phyloP scores from a whole-genome alignment of 2,113 vertebrate genomes.

The Mionectes macconnelli region DNA sequence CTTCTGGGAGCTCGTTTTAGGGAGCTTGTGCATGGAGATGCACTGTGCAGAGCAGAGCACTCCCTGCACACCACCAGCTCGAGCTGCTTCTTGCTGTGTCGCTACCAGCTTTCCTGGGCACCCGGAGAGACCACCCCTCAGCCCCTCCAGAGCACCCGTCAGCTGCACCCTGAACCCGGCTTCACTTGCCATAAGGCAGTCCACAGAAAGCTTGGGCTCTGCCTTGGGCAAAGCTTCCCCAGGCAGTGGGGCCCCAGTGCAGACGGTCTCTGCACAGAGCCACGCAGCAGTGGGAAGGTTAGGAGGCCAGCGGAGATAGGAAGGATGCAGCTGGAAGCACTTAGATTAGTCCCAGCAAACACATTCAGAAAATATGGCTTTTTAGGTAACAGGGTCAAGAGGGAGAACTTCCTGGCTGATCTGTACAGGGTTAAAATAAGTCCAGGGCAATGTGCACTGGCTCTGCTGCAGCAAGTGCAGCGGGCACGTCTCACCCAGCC shows the following conservation, averaged over 20 bases:
- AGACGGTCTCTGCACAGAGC: not conserved
- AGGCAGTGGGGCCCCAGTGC: not conserved
- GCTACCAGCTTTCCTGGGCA: not conserved
- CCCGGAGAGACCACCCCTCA: not conserved
- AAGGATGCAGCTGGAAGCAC: fast-evolving
- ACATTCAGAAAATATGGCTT: slow-evolving; percentile 62
- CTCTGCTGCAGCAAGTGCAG: not conserved
- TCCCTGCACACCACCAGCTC: not conserved
- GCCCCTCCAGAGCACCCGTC: not conserved
- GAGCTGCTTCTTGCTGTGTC: fast-evolving
- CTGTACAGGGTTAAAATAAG: not conserved
- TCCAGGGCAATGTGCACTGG: not conserved
- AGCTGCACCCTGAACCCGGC: not conserved
- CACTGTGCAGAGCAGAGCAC: not conserved
- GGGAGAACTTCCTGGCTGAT: not conserved
- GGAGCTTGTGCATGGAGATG: not conserved
- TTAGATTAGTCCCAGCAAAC: not conserved
- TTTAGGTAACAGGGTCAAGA: not conserved
- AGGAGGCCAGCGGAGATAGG: not conserved
- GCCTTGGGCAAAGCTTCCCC: not conserved
- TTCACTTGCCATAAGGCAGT: fast-evolving
- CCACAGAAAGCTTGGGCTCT: not conserved
- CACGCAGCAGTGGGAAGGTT: not conserved
- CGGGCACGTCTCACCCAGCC: not conserved
- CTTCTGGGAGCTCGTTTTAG: not conserved